phyloP scores from a whole-genome alignment of 2,888 invertebrate genomes.

The Chloroclysta siterata region DNA sequence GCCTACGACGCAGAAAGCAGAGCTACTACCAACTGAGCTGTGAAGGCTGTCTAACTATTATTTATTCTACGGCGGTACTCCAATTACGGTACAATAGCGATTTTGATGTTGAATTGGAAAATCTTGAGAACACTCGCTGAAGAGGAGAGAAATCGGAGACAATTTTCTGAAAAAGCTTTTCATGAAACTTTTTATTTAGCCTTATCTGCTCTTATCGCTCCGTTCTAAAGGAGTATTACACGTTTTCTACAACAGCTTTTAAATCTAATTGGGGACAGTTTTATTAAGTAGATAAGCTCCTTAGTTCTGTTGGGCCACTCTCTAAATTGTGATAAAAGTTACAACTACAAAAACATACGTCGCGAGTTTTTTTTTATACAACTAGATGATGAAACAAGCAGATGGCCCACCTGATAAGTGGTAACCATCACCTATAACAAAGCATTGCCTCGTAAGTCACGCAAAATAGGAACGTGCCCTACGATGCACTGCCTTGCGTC shows the following conservation, averaged over 20 bases:
- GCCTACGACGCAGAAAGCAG: too few relatives aligned
- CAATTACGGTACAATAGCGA: constrained; percentile 30
- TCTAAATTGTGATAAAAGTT: too few relatives aligned
- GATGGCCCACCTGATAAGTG: too few relatives aligned
- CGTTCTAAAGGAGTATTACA: constrained; percentile 5
- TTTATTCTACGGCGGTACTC: constrained; percentile 20
- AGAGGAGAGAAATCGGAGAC: constrained; percentile 13
- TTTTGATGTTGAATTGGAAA: constrained; percentile 26
- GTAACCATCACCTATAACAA: too few relatives aligned
- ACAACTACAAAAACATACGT: too few relatives aligned
- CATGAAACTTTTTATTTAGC: constrained; percentile 14
- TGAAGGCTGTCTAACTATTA: constrained; percentile 7
- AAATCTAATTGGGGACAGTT: background rate
- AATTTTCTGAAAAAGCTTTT: constrained; percentile 21
- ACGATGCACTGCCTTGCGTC: too few relatives aligned
- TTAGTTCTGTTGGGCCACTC: too few relatives aligned
- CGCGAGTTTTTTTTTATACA: too few relatives aligned
- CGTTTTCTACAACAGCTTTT: background rate
- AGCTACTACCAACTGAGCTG: too few relatives aligned
- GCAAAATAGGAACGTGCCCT: too few relatives aligned
- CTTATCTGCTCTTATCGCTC: constrained; percentile 16
- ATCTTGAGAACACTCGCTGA: constrained; percentile 24
- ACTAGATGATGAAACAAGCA: too few relatives aligned
- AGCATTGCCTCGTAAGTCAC: too few relatives aligned
- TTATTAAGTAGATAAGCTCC: background rate